phyloP scores from a whole-genome alignment of 2,797 vertebrate species.

The Okamejei kenojei region DNA sequence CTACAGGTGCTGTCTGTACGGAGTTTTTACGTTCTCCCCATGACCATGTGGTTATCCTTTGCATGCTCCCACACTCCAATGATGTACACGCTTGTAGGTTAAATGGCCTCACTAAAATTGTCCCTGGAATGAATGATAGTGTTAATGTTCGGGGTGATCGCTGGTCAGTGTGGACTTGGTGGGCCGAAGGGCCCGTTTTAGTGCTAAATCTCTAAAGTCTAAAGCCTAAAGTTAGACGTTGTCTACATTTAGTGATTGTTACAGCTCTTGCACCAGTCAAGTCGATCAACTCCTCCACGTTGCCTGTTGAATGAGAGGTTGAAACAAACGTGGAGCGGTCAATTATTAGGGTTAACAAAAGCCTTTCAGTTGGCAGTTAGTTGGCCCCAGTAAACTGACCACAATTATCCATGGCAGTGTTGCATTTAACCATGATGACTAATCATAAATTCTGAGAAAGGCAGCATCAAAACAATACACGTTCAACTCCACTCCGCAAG shows the following conservation, averaged over 20 bases:
- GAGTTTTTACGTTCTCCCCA: too few relatives aligned
- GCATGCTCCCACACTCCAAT: too few relatives aligned
- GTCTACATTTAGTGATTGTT: background rate
- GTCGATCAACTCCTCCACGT: background rate
- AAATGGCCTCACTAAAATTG: too few relatives aligned
- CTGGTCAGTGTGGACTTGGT: too few relatives aligned
- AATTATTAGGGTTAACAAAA: constrained; percentile 21
- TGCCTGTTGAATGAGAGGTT: background rate
- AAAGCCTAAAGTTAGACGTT: background rate
- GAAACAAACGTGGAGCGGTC: background rate
- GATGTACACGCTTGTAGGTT: too few relatives aligned
- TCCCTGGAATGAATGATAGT: too few relatives aligned
- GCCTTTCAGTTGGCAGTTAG: constrained; percentile 6
- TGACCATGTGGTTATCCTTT: too few relatives aligned
- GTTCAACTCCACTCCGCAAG: background rate
- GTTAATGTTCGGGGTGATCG: too few relatives aligned
- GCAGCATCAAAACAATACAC: background rate
- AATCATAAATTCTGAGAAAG: background rate
- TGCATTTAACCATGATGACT: constrained; percentile 1
- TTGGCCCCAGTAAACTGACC: constrained; percentile 10
- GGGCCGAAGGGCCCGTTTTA: too few relatives aligned
- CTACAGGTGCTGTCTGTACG: too few relatives aligned
- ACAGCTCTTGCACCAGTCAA: background rate
- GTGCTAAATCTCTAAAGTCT: too few relatives aligned
- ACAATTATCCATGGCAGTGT: background rate